Evolutionary conservation across 2,113 vertebrate genomes (phyloP).

Genomic region (Mixornis gularis): DNA sequence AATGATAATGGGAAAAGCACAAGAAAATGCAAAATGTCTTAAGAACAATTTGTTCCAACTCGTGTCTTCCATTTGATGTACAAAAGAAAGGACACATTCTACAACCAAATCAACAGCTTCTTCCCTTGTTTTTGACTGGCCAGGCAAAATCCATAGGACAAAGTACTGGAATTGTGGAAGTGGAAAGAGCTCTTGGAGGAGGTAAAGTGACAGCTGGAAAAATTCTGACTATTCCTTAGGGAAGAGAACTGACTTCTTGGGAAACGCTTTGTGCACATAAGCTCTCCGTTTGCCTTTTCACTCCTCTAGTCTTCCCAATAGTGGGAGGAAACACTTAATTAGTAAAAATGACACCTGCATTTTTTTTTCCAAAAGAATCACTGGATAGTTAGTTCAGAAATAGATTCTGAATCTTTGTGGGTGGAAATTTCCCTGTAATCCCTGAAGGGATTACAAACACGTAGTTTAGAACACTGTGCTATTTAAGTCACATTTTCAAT

Average conservation of each 20-base stretch:
- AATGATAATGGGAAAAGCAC: slow-evolving; percentile 81
- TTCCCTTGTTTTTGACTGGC: background rate
- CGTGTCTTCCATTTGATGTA: slow-evolving; percentile 12
- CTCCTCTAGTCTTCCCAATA: background rate
- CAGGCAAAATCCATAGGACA: background rate
- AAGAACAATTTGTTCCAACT: slow-evolving; percentile 64
- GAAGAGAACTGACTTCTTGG: background rate
- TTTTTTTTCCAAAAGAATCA: background rate
- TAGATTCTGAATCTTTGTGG: background rate
- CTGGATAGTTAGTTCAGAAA: background rate
- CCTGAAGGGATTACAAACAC: background rate
- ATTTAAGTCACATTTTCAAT: background rate
- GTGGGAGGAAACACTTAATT: background rate
- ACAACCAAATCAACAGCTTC: background rate
- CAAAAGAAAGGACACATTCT: slow-evolving; percentile 1
- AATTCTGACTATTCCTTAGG: background rate
- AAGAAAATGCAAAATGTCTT: slow-evolving; percentile 59
- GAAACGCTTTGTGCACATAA: background rate
- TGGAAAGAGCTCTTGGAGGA: background rate
- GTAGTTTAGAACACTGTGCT: background rate
- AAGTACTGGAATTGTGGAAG: background rate
- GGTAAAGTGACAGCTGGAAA: background rate
- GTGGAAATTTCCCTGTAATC: background rate
- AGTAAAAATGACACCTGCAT: background rate
- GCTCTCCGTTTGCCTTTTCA: background rate